A percentile compares a stretch with the other conserved stretches of the same genome.
Evolutionary conservation across 2,888 invertebrate genomes (phyloP).

Genomic region (Aphodius granarius): DNA sequence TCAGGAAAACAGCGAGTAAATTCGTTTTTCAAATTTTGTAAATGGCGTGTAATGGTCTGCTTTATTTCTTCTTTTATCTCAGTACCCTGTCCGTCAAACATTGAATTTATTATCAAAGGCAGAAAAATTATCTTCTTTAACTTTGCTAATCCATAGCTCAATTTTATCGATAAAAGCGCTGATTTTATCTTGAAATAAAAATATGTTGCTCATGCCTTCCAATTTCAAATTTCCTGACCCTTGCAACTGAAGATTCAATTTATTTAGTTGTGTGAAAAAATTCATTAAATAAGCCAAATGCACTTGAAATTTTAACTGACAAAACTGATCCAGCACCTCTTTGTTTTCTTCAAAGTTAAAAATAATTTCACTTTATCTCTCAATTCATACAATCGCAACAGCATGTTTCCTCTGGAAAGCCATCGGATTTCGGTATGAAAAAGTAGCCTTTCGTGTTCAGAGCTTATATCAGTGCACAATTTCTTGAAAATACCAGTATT

Average conservation of each 20-base stretch:
- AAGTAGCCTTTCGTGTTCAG: too few species aligned
- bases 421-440: constrained; percentile 20
- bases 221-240: constrained; percentile 20
- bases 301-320: constrained; percentile 26
- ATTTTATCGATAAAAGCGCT: neutral
- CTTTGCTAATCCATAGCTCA: too few species aligned
- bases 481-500: constrained; percentile 24
- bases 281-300: constrained; percentile 24
- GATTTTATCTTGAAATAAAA: constrained; percentile 20
- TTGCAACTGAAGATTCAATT: constrained; percentile 21
- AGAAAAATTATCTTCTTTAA: too few species aligned
- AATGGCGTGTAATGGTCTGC: neutral
- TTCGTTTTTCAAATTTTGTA: neutral
- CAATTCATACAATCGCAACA: neutral
- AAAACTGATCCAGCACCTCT: constrained; percentile 26
- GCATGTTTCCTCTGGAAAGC: neutral
- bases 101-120: too few species aligned
- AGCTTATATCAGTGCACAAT: constrained; percentile 17
- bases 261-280: neutral
- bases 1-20: too few species aligned
- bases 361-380: constrained; percentile 18
- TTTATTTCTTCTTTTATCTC: too few species aligned
- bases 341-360: constrained; percentile 21
- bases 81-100: too few species aligned
- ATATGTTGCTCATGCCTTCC: constrained; percentile 21